These are phyloP conservation scores for Cosmia trapezina DNA, from an alignment of 2,888 invertebrate species.

Conservation along the genomic window DNA sequence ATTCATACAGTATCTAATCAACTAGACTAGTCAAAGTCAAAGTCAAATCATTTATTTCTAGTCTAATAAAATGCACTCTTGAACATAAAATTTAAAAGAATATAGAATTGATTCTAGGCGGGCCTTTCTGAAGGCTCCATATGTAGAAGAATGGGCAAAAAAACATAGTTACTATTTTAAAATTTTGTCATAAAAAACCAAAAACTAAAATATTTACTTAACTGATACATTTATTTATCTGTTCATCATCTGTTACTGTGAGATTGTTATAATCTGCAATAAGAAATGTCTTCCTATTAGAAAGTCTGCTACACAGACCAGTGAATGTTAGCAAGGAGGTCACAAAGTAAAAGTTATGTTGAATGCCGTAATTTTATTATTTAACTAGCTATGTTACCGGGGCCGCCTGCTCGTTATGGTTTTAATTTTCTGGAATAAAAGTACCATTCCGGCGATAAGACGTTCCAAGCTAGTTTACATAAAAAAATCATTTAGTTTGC, in stretches of 20 bases:
- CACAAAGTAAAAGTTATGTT: conserved; percentile 51
- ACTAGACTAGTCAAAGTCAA: not conserved
- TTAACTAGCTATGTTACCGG: not conserved
- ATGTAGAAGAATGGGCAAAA: not conserved
- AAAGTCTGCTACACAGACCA: conserved; percentile 17
- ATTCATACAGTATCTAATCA: not conserved
- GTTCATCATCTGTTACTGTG: not conserved
- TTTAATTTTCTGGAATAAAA: not conserved
- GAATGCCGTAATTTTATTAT: conserved; percentile 24
- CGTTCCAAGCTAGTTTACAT: not conserved
- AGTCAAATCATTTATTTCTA: not conserved
- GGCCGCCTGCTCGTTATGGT: no score
- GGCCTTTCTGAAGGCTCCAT: not conserved
- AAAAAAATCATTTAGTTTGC: not conserved
- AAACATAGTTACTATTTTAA: not conserved
- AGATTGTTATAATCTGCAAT: conserved; percentile 2
- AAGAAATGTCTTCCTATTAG: conserved; percentile 22
- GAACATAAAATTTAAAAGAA: not conserved
- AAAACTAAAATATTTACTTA: not conserved
- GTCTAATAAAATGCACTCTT: not conserved
- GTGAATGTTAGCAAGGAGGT: conserved; percentile 49
- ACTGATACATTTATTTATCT: not conserved
- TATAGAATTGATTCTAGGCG: not conserved
- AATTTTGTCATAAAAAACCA: not conserved
- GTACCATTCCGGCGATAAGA: no score